Conservation (phyloP, 2,797 vertebrate genomes). For the Pseudochromis fuscus region DNA sequence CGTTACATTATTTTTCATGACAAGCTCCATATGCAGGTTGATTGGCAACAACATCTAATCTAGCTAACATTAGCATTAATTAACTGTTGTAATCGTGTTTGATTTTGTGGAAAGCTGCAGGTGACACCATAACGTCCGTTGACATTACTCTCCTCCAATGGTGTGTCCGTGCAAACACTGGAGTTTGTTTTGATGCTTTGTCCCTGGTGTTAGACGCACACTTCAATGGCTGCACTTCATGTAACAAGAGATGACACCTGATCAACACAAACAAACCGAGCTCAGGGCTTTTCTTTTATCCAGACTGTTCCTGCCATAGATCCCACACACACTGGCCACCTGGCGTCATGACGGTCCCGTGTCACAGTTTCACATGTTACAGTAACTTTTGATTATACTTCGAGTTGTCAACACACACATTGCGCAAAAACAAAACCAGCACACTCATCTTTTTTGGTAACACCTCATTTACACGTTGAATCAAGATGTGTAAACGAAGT, state of each 20-base stretch:
- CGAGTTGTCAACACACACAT: not conserved
- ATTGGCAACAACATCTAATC: too few species aligned
- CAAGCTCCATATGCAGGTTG: too few species aligned
- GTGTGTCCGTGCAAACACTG: too few species aligned
- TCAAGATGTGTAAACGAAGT: too few species aligned
- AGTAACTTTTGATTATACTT: not conserved
- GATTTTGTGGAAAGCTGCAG: too few species aligned
- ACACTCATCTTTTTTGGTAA: not conserved
- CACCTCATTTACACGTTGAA: not conserved
- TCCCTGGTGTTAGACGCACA: not conserved
- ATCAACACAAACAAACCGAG: not conserved
- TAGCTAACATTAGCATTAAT: too few species aligned
- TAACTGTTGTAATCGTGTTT: too few species aligned
- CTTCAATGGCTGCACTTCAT: not conserved
- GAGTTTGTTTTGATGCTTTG: not conserved
- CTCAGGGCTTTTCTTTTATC: not conserved
- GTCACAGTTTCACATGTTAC: too few species aligned
- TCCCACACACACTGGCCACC: not conserved
- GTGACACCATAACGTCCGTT: too few species aligned
- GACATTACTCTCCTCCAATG: too few species aligned
- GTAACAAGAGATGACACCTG: constrained; percentile 8
- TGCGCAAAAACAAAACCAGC: not conserved
- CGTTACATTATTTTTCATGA: too few species aligned
- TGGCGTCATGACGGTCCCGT: not conserved
- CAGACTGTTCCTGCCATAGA: not conserved